These are phyloP conservation scores for Magallana ariakensis DNA, from an alignment of 1,140 invertebrate species.

Conservation along the genomic window DNA sequence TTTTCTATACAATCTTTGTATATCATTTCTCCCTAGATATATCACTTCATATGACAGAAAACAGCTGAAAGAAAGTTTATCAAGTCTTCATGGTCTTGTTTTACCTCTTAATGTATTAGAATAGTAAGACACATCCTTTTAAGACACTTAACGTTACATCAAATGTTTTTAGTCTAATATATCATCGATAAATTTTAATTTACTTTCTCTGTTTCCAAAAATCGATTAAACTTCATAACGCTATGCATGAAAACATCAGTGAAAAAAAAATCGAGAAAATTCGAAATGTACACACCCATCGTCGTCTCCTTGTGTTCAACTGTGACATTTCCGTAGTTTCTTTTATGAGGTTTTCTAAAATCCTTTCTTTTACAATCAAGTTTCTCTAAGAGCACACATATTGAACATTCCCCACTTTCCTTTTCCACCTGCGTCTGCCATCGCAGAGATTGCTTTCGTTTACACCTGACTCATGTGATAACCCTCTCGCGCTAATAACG, in stretches of 20 bases:
- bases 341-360: not conserved
- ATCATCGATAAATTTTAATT: not conserved
- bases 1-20: too few relatives aligned
- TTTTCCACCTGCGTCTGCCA: not conserved
- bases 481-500: too few relatives aligned
- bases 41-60: too few relatives aligned
- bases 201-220: not conserved
- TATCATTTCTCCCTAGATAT: too few relatives aligned
- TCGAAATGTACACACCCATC: slow-evolving; percentile 16
- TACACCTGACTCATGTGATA: slow-evolving; percentile 9
- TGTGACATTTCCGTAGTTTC: not conserved
- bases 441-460: not conserved
- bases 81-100: not conserved
- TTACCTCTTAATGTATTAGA: not conserved
- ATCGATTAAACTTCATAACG: not conserved
- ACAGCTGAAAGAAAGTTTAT: not conserved
- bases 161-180: not conserved
- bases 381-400: not conserved
- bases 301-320: not conserved
- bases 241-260: not conserved
- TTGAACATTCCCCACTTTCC: not conserved
- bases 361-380: not conserved
- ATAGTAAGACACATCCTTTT: not conserved
- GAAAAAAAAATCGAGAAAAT: not conserved
- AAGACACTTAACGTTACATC: not conserved